Evolutionary conservation across 2,113 vertebrate species (phyloP).

Genomic region (Euleptes europaea): DNA sequence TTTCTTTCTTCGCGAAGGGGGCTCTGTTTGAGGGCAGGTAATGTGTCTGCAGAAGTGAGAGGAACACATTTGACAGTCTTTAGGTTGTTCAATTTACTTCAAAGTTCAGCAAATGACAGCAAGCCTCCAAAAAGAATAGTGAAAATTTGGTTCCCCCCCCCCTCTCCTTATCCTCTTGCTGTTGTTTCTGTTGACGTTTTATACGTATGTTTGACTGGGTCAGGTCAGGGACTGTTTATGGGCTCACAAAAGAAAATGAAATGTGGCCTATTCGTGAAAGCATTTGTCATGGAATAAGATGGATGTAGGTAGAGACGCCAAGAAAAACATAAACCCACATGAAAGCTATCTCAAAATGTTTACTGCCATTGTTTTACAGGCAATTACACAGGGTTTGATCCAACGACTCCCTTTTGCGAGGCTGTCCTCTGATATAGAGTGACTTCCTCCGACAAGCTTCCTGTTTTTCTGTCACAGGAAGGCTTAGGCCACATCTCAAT

Average conservation of each 20-base stretch:
- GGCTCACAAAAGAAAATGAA: background rate
- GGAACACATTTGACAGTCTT: background rate
- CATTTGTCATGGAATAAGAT: background rate
- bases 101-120: background rate
- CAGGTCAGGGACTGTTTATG: background rate
- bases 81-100: slow-evolving; percentile 1
- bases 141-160: background rate
- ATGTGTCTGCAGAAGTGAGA: background rate
- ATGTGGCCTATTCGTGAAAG: background rate
- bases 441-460: too few relatives aligned
- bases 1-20: background rate
- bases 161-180: background rate
- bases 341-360: too few relatives aligned
- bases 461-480: too few relatives aligned
- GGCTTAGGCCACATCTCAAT: too few relatives aligned
- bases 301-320: background rate
- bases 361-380: too few relatives aligned
- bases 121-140: background rate
- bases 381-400: too few relatives aligned
- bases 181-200: background rate
- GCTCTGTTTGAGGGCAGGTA: background rate
- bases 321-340: background rate
- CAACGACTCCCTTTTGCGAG: background rate
- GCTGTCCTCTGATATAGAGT: too few relatives aligned
- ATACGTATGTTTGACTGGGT: background rate